Conservation (phyloP, 92 coral and sea anemone genomes). For the Umimayanthus chanpuru region DNA sequence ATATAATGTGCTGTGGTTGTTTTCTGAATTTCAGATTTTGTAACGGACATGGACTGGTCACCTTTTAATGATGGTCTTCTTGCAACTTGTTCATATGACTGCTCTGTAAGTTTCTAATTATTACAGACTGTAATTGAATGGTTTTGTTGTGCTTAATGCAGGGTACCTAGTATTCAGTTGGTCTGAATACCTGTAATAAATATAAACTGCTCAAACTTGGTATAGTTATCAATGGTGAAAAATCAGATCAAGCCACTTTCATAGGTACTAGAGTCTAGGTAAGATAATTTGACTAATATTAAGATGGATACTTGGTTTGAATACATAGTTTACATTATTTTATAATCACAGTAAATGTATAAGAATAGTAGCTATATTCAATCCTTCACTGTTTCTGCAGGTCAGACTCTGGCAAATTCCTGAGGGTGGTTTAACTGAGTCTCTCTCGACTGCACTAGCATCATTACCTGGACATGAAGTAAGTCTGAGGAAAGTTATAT, state of each 20-base stretch:
- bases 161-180: background rate
- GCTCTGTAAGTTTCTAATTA: conserved; percentile 63
- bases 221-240: too few species aligned
- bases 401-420: conserved; percentile 93
- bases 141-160: background rate
- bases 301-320: too few species aligned
- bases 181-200: background rate
- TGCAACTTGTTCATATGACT: conserved; percentile 88
- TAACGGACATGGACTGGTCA: conserved; percentile 93
- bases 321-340: background rate
- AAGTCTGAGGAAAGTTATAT: conserved; percentile 19
- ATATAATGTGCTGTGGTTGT: background rate
- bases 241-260: too few species aligned
- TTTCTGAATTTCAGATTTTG: conserved; percentile 88
- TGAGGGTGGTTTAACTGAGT: conserved; percentile 61
- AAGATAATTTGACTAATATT: too few species aligned
- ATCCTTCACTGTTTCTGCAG: conserved; percentile 45
- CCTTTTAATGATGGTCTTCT: conserved; percentile 83
- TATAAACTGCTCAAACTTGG: too few species aligned
- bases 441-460: conserved; percentile 63
- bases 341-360: background rate
- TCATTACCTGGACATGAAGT: conserved; percentile 71
- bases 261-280: too few species aligned
- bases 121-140: background rate
- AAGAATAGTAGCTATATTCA: background rate